Evolutionary conservation across 2,113 vertebrate species (phyloP), one percentile per base, ranked within the genome.

Genomic region (Mirza zaza): DNA sequence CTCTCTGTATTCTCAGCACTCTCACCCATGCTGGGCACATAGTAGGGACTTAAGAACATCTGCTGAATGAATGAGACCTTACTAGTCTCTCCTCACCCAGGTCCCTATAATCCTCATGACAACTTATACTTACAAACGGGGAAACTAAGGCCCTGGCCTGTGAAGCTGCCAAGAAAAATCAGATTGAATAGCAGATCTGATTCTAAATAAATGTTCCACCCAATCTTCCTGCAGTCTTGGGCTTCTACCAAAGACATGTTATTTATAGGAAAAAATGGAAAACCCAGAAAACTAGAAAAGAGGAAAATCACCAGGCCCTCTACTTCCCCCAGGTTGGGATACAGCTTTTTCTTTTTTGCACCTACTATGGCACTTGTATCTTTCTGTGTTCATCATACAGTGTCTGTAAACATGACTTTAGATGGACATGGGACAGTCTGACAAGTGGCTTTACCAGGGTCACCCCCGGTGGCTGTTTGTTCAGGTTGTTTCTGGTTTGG

Each of bases 301-400:
- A 75, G 27, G 73, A 34, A 17, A 15, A 1, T 5, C n/a, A 2
- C 27, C 34, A 10, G 25, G 39, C 3, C 0, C 1, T 17, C 4
- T n/a, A 11, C 63, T 4, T 15, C 11, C 68, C 14, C 27, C 1
- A 6, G 2, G 3, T 23, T 21, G 15, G 23, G n/a, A 25, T 10
- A 13, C 17, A 18, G 17, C 15, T n/a, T 25, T 14, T 39, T 14
- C 50, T 29, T 27, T n/a, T 86, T 20, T 39, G 20, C 10, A 36
- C 14, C 32, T 6, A 2, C 55, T 18, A 0, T 14, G 2, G 4
- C 27, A 1, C 12, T 48, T 59, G 8, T 4, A 6, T n/a, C 27
- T 14, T 57, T 29, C 42, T 14, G 2, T 23, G 27, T 14, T n/a
- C 11, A 2, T 36, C 32, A 0, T 34, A 2, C 25, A 4, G 42